Evolutionary conservation across 1,140 invertebrate genomes (phyloP).

Genomic region (Pseudomyrmex dendroicus): DNA sequence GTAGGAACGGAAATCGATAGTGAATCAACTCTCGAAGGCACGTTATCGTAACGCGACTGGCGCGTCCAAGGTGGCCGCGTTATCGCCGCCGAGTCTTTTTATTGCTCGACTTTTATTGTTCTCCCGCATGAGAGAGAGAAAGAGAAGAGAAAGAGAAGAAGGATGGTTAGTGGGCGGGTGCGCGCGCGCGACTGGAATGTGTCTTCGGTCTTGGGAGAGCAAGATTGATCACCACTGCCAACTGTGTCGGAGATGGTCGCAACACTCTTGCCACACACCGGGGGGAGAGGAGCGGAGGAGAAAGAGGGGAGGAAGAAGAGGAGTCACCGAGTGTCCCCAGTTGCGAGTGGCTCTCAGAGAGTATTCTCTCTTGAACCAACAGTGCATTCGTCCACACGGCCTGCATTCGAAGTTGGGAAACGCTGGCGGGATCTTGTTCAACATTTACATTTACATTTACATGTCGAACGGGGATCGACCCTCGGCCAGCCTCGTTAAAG

Average conservation of each 20-base stretch:
- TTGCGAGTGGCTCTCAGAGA: constrained; percentile 72
- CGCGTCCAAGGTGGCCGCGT: constrained; percentile 44
- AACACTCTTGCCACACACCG: constrained; percentile 73
- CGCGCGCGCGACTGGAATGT: constrained; percentile 57
- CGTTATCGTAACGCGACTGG: constrained; percentile 49
- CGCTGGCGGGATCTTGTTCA: constrained; percentile 72
- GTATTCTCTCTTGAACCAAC: neutral
- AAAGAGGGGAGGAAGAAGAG: neutral
- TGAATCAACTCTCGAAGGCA: constrained; percentile 37
- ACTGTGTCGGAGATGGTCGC: constrained; percentile 75
- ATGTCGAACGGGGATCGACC: constrained; percentile 79
- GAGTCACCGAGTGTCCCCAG: constrained; percentile 66
- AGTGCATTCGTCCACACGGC: neutral
- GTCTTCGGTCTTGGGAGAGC: constrained; percentile 44
- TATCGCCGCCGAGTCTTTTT: constrained; percentile 39
- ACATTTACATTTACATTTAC: constrained; percentile 78
- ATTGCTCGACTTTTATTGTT: constrained; percentile 56
- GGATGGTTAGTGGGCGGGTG: neutral
- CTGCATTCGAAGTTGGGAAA: constrained; percentile 56
- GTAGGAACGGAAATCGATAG: constrained; percentile 32
- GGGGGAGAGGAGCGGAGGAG: neutral
- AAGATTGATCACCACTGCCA: constrained; percentile 78
- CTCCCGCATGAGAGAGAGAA: constrained; percentile 1
- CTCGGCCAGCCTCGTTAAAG: constrained; percentile 72
- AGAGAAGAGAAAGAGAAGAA: no score